Conservation (phyloP, 2,888 invertebrate species). For the Flexamia atlantica region DNA sequence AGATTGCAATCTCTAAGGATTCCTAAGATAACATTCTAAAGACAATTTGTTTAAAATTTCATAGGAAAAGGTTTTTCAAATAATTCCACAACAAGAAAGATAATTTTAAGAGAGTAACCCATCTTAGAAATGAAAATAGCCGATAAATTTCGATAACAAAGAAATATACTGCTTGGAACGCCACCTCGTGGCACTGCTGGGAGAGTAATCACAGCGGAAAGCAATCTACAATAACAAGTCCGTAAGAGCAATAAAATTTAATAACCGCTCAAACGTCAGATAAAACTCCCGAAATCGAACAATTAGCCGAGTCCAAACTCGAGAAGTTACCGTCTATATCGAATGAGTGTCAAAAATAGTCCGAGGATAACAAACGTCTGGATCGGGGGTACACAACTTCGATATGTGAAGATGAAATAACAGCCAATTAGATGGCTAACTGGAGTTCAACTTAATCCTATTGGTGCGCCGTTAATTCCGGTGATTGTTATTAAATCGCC, state of each 20-base stretch:
- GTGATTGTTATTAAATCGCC: conserved; percentile 62
- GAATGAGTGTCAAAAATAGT: conserved; percentile 49
- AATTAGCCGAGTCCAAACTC: background rate
- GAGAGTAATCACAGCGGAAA: background rate
- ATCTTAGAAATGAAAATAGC: too few species aligned
- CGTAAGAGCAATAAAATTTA: conserved; percentile 7
- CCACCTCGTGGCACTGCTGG: background rate
- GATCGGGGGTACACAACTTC: conserved; percentile 28
- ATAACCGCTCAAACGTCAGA: conserved; percentile 17
- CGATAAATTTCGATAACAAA: background rate
- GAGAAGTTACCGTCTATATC: conserved; percentile 38
- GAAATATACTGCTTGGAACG: background rate
- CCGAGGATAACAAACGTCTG: conserved; percentile 41
- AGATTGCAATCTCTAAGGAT: too few species aligned
- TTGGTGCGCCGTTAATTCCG: conserved; percentile 56
- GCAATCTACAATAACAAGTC: background rate
- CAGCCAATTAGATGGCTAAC: conserved; percentile 42
- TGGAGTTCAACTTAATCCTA: conserved; percentile 60
- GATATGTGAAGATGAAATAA: conserved; percentile 54
- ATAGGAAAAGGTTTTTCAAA: too few species aligned
- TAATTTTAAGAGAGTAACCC: too few species aligned
- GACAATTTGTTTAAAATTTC: too few species aligned
- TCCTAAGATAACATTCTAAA: too few species aligned
- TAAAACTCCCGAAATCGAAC: background rate
- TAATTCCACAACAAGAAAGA: too few species aligned